Conservation (phyloP, 2,113 vertebrate genomes). For the Pedionomus torquatus region DNA sequence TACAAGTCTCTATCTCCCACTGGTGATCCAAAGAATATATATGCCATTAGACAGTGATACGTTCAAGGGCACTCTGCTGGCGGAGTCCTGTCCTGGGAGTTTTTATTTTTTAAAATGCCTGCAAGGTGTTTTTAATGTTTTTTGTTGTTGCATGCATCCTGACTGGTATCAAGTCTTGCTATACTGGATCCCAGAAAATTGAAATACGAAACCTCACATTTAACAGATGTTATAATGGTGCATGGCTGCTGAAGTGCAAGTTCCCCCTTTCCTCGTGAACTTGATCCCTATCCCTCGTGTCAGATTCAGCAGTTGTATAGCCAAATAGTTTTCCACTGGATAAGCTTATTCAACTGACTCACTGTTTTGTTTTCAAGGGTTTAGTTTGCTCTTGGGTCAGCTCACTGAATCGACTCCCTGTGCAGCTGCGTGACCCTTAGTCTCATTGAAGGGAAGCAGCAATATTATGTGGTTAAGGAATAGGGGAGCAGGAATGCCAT, state of each 20-base stretch:
- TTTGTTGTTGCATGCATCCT: accelerated
- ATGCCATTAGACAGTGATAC: neutral
- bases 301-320: neutral
- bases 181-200: neutral
- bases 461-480: neutral
- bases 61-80: neutral
- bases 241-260: neutral
- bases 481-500: neutral
- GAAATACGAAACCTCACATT: neutral
- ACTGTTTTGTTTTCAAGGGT: neutral
- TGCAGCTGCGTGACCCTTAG: neutral
- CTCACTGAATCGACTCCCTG: neutral
- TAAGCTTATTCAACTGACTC: neutral
- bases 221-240: neutral
- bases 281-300: neutral
- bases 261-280: neutral
- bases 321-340: neutral
- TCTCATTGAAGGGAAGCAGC: neutral
- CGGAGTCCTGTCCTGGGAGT: neutral
- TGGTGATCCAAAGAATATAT: neutral
- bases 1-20: neutral
- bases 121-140: neutral
- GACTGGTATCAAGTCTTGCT: neutral
- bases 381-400: neutral
- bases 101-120: neutral